A percentile compares a stretch with the other conserved stretches of the same genome.
phyloP scores from a whole-genome alignment of 2,888 invertebrate genomes.

The Micoletzkya japonica region DNA sequence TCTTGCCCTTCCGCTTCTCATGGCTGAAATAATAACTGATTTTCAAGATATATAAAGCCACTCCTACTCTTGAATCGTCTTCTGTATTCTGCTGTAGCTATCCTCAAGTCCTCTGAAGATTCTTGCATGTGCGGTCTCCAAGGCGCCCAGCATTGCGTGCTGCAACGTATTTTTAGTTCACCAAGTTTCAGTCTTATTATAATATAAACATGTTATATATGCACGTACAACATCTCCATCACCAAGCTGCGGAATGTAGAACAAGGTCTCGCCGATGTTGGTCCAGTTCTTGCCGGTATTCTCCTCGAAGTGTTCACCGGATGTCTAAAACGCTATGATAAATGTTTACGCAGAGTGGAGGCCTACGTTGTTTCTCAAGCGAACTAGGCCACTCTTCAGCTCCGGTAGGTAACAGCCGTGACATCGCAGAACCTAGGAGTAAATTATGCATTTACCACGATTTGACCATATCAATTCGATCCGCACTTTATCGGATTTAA shows the following conservation, averaged over 20 bases:
- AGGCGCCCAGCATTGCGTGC: neutral
- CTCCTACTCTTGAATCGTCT: too few relatives aligned
- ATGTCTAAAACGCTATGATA: too few relatives aligned
- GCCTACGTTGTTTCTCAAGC: neutral
- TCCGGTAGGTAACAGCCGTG: slow-evolving; percentile 4
- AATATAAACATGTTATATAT: too few relatives aligned
- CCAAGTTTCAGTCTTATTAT: too few relatives aligned
- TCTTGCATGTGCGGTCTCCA: neutral
- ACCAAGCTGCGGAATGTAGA: slow-evolving; percentile 11
- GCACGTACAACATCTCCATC: slow-evolving; percentile 9
- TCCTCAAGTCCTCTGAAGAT: neutral
- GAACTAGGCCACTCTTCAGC: neutral
- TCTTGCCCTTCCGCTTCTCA: too few relatives aligned
- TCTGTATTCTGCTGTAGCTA: neutral
- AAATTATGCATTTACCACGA: too few relatives aligned
- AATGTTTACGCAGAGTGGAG: too few relatives aligned
- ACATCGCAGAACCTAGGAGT: slow-evolving; percentile 17
- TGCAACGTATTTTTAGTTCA: too few relatives aligned
- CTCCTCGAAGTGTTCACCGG: neutral
- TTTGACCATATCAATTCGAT: too few relatives aligned
- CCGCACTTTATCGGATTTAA: neutral
- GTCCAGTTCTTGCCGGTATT: neutral
- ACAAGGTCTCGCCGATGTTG: neutral
- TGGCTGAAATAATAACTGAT: too few relatives aligned
- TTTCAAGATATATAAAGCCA: too few relatives aligned